Percentiles rank a stretch among this genome's conserved stretches.
Conservation (phyloP, 1,140 invertebrate species). For the Habropoda laboriosa region DNA sequence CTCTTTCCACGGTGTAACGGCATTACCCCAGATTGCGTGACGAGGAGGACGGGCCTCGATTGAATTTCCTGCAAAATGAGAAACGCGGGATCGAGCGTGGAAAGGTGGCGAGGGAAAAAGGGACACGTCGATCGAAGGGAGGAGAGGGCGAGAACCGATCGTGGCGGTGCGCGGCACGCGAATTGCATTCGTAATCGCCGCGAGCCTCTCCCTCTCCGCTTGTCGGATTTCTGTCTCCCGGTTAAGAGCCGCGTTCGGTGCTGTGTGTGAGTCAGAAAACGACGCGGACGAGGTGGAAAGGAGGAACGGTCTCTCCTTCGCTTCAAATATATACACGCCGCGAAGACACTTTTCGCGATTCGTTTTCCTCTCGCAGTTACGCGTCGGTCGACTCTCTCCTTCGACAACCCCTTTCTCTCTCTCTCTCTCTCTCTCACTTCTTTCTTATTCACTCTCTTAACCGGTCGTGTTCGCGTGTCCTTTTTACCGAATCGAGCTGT, state of each 20-base stretch:
- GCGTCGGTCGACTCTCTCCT: too few species aligned
- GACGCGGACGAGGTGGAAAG: slow-evolving; percentile 43
- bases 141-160: not conserved
- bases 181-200: slow-evolving; percentile 62
- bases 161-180: slow-evolving; percentile 32
- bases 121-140: not conserved
- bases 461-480: not conserved
- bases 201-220: slow-evolving; percentile 16
- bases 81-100: slow-evolving; percentile 1
- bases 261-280: slow-evolving; percentile 59
- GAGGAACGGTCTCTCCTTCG: slow-evolving; percentile 23
- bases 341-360: slow-evolving; percentile 46
- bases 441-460: not conserved
- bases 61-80: slow-evolving; percentile 34
- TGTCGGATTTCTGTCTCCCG: slow-evolving; percentile 19
- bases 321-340: slow-evolving; percentile 1
- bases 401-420: not conserved
- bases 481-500: not conserved
- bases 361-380: slow-evolving; percentile 41
- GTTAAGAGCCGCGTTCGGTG: slow-evolving; percentile 48
- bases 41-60: not conserved
- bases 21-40: slow-evolving; percentile 42
- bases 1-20: not conserved
- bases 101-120: slow-evolving; percentile 4
- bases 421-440: too few species aligned